Evolutionary conservation across 2,888 invertebrate species (phyloP).

Genomic region (Neocrepidodera transversa): DNA sequence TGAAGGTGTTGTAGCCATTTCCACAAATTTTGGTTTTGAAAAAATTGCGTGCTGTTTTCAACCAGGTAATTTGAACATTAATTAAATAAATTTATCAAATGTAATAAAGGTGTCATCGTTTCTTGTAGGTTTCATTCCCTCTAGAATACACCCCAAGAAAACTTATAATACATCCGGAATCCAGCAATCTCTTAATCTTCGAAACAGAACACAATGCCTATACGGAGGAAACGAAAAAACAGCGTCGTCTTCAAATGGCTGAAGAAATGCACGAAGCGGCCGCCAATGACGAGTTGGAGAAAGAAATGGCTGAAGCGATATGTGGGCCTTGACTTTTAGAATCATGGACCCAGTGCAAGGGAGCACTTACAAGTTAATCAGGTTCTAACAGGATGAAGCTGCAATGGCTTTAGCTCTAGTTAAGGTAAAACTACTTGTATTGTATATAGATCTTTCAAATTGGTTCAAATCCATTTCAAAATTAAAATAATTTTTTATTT

Average conservation of each 20-base stretch:
- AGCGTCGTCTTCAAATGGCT: conserved; percentile 92
- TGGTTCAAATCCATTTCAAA: no score
- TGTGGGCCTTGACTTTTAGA: conserved; percentile 94
- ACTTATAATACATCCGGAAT: conserved; percentile 91
- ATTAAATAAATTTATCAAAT: no score
- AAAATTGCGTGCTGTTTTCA: conserved; percentile 98
- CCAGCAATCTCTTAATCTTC: conserved; percentile 86
- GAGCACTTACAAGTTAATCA: conserved; percentile 68
- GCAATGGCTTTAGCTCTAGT: conserved; percentile 84
- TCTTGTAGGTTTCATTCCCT: conserved; percentile 74
- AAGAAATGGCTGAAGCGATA: conserved; percentile 93
- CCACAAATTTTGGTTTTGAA: conserved; percentile 98
- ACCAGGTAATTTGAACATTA: conserved; percentile 74
- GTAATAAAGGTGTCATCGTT: no score
- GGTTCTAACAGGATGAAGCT: conserved; percentile 95
- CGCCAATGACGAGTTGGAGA: conserved; percentile 92
- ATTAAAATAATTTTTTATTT: no score
- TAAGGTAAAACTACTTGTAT: conserved; percentile 47
- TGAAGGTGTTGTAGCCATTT: conserved; percentile 99
- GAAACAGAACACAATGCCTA: conserved; percentile 99
- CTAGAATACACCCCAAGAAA: conserved; percentile 95
- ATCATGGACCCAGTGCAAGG: conserved; percentile 87
- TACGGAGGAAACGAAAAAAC: conserved; percentile 94
- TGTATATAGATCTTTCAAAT: no score
- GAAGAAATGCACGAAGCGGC: conserved; percentile 98